Evolutionary conservation across 1,140 invertebrate species (phyloP), one percentile per base, ranked within the genome.

Genomic region (Leptopilina boulardi): DNA sequence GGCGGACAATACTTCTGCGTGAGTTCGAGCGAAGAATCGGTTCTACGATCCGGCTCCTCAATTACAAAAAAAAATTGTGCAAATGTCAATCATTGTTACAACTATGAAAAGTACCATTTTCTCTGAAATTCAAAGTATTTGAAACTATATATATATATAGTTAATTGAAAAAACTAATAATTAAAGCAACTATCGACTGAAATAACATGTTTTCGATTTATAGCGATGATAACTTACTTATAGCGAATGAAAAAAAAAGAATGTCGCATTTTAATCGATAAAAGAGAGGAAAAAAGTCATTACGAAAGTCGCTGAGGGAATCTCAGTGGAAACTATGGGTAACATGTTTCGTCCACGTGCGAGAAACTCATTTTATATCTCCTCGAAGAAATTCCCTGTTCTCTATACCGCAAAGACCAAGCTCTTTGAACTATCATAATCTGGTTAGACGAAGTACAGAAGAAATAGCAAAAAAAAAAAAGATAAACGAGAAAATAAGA

Each of bases 361-460:
- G 56, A 66, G 23, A 66, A 66, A 66, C 56, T n/a, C 56, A 66
- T 66, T 30, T 66, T 30, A 66, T 66, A 66, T 66, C 23, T 30
- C 13, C 21, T 66, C 13, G 23, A 30, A 66, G 23, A 66, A 66
- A 66, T 66, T 23, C 56, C 30, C 23, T 9, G 47, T 51, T 26
- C 56, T 66, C 11, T 66, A 34, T n/a, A 66, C 56, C 56, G 23
- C 56, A 66, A 66, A 66, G 23, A 66, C 56, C 47, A n/a, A 66
- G 56, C 15, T 66, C 13, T 34, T 66, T 34, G 13, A 66, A 30
- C 26, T 34, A 34, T 34, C 21, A 66, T 66, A 66, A 66, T 66
- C 23, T 30, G 26, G 26, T 66, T 66, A 30, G 13, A 66, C 23
- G 26, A 15, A 26, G 11, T 8, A 18, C 23, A 66, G 11, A 34